A percentile compares a stretch with the other conserved stretches of the same genome.
Evolutionary conservation across 2,113 vertebrate genomes (phyloP).

Genomic region (Pygoscelis antarcticus): DNA sequence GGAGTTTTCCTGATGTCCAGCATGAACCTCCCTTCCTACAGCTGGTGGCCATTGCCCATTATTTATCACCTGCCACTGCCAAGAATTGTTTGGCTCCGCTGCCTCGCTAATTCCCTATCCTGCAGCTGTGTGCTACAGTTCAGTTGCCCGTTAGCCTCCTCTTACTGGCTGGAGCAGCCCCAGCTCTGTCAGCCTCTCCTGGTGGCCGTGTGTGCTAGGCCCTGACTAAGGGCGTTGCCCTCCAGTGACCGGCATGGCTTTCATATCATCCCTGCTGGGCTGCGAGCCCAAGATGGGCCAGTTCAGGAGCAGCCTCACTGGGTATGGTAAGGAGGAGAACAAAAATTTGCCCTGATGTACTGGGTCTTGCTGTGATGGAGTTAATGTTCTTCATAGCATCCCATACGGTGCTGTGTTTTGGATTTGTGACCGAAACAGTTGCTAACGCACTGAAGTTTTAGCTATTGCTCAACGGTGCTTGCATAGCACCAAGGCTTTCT

Average conservation of each 20-base stretch:
- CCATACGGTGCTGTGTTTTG: background rate
- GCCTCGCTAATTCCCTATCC: background rate
- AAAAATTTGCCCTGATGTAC: background rate
- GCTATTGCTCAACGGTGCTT: background rate
- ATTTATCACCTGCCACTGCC: background rate
- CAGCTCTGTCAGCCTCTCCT: background rate
- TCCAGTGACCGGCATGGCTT: background rate
- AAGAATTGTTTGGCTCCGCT: background rate
- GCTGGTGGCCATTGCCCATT: background rate
- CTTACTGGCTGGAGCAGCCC: background rate
- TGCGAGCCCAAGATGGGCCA: background rate
- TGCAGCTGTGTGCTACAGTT: background rate
- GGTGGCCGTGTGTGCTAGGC: background rate
- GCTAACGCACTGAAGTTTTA: rapidly evolving
- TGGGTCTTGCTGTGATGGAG: background rate
- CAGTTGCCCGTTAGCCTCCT: background rate
- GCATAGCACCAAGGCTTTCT: background rate
- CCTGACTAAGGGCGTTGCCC: background rate
- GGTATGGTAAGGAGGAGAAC: background rate
- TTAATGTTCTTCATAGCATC: background rate
- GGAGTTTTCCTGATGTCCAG: background rate
- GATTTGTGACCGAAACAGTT: background rate
- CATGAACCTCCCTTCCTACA: background rate
- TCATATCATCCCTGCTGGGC: background rate
- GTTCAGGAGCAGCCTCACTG: background rate